phyloP scores from a whole-genome alignment of 1,140 invertebrate species.

The Drosophila fuyamai region DNA sequence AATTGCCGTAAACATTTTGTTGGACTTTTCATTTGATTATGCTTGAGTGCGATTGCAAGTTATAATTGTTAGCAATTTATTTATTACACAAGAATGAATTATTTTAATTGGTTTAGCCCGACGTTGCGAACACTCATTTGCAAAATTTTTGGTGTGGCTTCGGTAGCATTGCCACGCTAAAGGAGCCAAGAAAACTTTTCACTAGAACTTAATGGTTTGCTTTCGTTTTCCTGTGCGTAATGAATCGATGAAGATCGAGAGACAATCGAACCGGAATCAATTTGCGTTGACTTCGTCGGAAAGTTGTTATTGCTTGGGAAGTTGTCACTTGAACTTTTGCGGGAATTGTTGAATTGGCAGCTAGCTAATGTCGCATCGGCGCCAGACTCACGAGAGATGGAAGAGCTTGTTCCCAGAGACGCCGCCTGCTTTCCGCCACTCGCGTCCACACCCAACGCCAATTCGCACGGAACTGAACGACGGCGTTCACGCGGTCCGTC shows the following conservation, averaged over 20 bases:
- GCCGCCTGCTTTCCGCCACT: slow-evolving; percentile 17
- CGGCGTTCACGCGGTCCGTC: slow-evolving; percentile 51
- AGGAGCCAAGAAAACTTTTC: slow-evolving; percentile 24
- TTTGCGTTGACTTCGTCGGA: slow-evolving; percentile 29
- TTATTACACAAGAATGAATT: slow-evolving; percentile 50
- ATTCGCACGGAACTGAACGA: slow-evolving; percentile 53
- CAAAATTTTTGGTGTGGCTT: slow-evolving; percentile 21
- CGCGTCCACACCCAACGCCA: slow-evolving; percentile 59
- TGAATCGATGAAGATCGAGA: slow-evolving; percentile 34
- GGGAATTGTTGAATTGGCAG: slow-evolving; percentile 39
- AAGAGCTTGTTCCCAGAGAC: slow-evolving; percentile 11
- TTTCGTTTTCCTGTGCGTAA: slow-evolving; percentile 7
- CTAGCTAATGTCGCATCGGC: slow-evolving; percentile 39
- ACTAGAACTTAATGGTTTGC: slow-evolving; percentile 18
- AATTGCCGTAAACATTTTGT: slow-evolving; percentile 47
- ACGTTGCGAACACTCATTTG: slow-evolving; percentile 17
- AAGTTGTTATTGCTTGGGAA: slow-evolving; percentile 30
- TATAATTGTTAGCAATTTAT: slow-evolving; percentile 64
- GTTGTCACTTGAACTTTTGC: slow-evolving; percentile 60
- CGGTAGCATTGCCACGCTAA: slow-evolving; percentile 7
- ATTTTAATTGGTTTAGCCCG: slow-evolving; percentile 52
- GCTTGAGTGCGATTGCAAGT: slow-evolving; percentile 35
- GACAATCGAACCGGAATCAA: slow-evolving; percentile 40
- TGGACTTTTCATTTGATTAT: slow-evolving; percentile 48
- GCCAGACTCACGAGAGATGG: slow-evolving; percentile 18